Evolutionary conservation across 2,797 vertebrate species (phyloP).

Genomic region (Paguma larvata): DNA sequence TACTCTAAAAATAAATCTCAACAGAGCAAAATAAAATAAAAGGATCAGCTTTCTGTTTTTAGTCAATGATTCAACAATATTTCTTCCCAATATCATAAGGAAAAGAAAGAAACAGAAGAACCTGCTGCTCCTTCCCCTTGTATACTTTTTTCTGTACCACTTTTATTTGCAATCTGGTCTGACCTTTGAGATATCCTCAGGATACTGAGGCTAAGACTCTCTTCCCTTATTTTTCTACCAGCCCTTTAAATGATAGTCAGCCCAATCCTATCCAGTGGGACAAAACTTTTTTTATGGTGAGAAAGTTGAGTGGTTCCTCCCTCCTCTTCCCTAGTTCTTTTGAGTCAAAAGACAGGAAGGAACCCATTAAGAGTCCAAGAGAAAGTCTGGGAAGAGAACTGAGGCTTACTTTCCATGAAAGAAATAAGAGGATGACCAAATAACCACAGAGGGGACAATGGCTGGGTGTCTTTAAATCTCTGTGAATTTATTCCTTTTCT

Average conservation of each 20-base stretch:
- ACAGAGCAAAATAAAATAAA: slow-evolving; percentile 15
- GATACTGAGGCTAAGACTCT: not conserved
- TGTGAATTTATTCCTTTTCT: not conserved
- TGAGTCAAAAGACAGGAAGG: not conserved
- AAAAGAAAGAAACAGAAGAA: not conserved
- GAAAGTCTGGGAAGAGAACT: not conserved
- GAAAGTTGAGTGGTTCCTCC: not conserved
- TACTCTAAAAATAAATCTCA: not conserved
- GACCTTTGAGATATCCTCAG: not conserved
- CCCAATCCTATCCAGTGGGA: not conserved
- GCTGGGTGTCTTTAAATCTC: not conserved
- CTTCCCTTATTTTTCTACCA: not conserved
- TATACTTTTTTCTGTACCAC: not conserved
- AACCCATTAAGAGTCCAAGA: not conserved
- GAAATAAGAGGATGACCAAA: not conserved
- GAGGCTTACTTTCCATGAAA: not conserved
- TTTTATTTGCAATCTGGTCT: not conserved
- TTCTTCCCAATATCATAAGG: slow-evolving; percentile 25
- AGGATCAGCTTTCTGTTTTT: not conserved
- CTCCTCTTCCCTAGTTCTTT: not conserved
- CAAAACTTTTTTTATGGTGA: not conserved
- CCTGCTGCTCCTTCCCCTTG: not conserved
- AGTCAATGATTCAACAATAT: not conserved
- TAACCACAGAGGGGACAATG: not conserved
- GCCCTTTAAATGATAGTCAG: not conserved